These are phyloP conservation scores for Artibeus jamaicensis DNA, from an alignment of 2,797 vertebrate species.

Conservation along the genomic window DNA sequence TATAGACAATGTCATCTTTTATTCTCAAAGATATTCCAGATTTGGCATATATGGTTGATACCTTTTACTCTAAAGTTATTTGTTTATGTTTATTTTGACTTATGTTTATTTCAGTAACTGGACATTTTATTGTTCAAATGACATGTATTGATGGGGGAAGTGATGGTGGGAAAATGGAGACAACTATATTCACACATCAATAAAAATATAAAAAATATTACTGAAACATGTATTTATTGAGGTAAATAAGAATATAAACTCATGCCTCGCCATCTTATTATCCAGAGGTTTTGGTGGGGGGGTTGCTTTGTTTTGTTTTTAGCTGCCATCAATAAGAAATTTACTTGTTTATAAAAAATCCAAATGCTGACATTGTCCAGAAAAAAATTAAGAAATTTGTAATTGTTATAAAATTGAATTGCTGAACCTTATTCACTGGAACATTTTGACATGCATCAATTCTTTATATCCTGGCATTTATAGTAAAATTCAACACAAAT, in stretches of 20 bases:
- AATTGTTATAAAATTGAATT: not conserved
- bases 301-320: not conserved
- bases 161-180: too few relatives aligned
- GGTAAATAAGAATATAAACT: not conserved
- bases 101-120: not conserved
- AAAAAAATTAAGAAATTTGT: constrained; percentile 81
- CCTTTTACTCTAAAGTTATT: not conserved
- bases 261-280: not conserved
- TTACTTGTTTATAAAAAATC: constrained; percentile 86
- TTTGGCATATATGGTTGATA: not conserved
- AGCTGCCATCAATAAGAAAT: constrained; percentile 76
- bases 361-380: constrained; percentile 88
- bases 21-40: constrained; percentile 20
- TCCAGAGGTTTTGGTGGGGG: not conserved
- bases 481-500: not conserved
- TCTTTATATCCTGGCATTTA: not conserved
- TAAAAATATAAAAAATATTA: too few relatives aligned
- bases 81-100: not conserved
- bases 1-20: not conserved
- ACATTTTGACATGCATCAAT: not conserved
- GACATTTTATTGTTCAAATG: not conserved
- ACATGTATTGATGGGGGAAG: not conserved
- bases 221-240: not conserved
- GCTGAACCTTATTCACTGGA: not conserved
- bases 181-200: too few relatives aligned